Base-by-base conservation (phyloP, 2,888 invertebrate species). In the Morinoia aosen region DNA sequence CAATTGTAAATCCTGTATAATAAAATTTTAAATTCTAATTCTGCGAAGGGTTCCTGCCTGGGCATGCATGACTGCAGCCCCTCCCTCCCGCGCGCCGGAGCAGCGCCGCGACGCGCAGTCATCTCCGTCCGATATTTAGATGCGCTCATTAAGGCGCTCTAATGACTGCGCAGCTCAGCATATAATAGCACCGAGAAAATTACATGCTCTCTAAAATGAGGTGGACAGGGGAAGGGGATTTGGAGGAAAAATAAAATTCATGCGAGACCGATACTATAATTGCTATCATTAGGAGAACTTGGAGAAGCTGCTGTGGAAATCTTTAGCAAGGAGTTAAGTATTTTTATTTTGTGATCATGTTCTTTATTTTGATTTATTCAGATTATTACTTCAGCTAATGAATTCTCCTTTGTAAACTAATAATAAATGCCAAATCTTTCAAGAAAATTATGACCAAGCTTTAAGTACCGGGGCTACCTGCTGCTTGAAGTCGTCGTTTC, bases 241-340 rank as follows among this genome's bases (percentile, higher is more conserved):
- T 48, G 48, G 48, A 48, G 48, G 25, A 33, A 76, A 76, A 76
- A 76, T 76, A 25, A 76, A 76, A 76, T 76, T 76, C 76, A 76
- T 25, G 76, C 76, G 76, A 33, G 76, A 76, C 76, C 76, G 10
- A 76, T 76, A 33, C 8, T 76, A 76, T 33, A 76, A 76, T 76
- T 76, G 76, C 76, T 76, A 76, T 76, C 76, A 76, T 76, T 76
- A 76, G 33, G 33, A 76, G 76, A 76, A 76, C 76, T 76, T 76
- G 25, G 33, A 76, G 76, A 76, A 33, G 33, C 76, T 76, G 76
- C 76, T 76, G 76, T 76, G 33, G 33, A 76, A 76, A 76, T 76
- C 10, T 76, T 76, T 76, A 76, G 76, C 76, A 76, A 76, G 76
- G 76, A 33, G 25, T 76, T 76, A 33, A 25, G 25, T 76, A 76